Conservation (phyloP, 2,113 vertebrate genomes). For the Baryphthengus martii region DNA sequence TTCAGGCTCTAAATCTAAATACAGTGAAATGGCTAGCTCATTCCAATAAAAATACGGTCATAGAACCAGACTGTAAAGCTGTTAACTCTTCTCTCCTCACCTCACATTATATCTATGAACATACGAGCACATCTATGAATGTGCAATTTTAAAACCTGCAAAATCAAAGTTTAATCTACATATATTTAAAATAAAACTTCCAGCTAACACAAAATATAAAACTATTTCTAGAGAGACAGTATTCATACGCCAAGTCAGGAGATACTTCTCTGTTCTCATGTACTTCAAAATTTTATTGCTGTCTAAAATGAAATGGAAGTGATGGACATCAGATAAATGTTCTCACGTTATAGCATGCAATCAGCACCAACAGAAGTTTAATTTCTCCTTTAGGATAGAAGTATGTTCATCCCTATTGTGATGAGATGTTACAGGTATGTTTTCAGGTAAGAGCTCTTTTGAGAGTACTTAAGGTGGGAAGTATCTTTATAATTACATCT, state of each 20-base stretch:
- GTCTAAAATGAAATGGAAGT: background rate
- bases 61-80: background rate
- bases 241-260: background rate
- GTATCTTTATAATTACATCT: background rate
- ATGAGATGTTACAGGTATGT: background rate
- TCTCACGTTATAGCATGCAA: background rate
- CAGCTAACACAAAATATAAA: background rate
- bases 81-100: background rate
- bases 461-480: background rate
- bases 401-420: background rate
- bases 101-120: background rate
- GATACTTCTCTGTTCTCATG: background rate
- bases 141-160: background rate
- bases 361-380: background rate
- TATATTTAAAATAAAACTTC: background rate
- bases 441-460: background rate
- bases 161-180: background rate
- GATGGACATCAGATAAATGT: background rate
- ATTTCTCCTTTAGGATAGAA: background rate
- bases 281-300: background rate
- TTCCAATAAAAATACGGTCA: background rate
- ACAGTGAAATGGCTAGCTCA: background rate
- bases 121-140: background rate
- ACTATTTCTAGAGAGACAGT: background rate
- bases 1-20: constrained; percentile 4